Evolutionary conservation across 2,113 vertebrate genomes (phyloP), one percentile per base, ranked within the genome.

Genomic region (Alligator sinensis): DNA sequence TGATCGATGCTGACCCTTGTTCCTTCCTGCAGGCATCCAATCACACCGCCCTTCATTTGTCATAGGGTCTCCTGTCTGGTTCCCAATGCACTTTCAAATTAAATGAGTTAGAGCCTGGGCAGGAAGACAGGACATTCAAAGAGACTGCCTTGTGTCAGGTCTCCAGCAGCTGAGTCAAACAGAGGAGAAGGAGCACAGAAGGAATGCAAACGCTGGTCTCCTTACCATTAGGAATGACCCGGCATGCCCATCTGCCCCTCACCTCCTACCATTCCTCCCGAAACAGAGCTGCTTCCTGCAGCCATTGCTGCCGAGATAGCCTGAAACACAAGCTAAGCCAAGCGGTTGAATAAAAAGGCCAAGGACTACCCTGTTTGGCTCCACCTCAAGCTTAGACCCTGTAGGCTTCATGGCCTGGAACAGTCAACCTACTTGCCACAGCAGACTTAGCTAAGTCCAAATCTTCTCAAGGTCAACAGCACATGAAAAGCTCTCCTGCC

Each of bases 1-100:
- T 97, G 96, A 98, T 86, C 64, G 90, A 98, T 97, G 94, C 77
- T 76, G 90, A 83, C 70, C 28, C 80, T 84, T 84, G 58, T 47
- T 93, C 79, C 86, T 91, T 90, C 77, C 91, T 89, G 91, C 90
- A 77, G 75, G 75, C 83, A 77, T 89, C 94, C 89, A 96, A 27
- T 61, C 96, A 75, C 75, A 54, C 61, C 96, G 92, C 87, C 86
- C 95, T 72, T 94, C 77, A 16, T 94, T 96, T 96, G 78, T 96
- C 94, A 96, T 78, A 72, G 27, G 82, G 59, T 81, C 24, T n/a
- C 54, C 63, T 84, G 94, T 78, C 47, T 84, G 80, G 93, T 95
- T 82, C 77, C 60, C 79, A 92, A 72, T 15, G 63, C 93, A 91
- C 70, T 57, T 77, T 91, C 91, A 59, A 90, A 92, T 91, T 54